Evolutionary conservation across 2,888 invertebrate species (phyloP).

Genomic region (Drosophila kanekoi): DNA sequence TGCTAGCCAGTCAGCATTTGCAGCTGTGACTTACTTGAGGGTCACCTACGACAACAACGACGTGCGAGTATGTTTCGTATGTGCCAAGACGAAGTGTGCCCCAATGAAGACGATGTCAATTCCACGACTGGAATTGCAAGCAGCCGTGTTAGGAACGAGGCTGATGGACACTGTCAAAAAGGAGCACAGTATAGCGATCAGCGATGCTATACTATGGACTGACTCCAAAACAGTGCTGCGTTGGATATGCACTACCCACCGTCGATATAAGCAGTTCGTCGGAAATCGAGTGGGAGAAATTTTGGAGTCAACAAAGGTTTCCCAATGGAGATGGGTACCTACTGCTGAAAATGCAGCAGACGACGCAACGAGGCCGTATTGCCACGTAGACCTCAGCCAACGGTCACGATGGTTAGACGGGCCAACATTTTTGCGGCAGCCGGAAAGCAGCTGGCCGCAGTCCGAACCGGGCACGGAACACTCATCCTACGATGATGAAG

Average conservation of each 20-base stretch:
- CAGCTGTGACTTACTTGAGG: conserved; percentile 6
- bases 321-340: too few species aligned
- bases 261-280: conserved; percentile 12
- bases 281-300: conserved; percentile 10
- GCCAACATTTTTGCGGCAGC: not conserved
- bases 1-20: too few species aligned
- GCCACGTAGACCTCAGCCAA: too few species aligned
- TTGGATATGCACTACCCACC: not conserved
- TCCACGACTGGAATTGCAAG: too few species aligned
- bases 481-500: not conserved
- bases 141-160: too few species aligned
- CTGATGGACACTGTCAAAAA: too few species aligned
- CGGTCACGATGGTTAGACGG: conserved; percentile 7
- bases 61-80: conserved; percentile 6
- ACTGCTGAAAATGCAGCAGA: too few species aligned
- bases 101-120: conserved; percentile 4
- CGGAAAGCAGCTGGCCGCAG: not conserved
- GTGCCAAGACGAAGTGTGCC: conserved; percentile 17
- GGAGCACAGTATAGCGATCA: too few species aligned
- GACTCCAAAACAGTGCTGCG: too few species aligned
- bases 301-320: conserved; percentile 6
- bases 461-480: not conserved
- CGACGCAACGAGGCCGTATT: too few species aligned
- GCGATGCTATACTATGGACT: too few species aligned
- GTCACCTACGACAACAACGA: not conserved